phyloP scores from a whole-genome alignment of 2,113 vertebrate genomes.

The Caranx melampygus region DNA sequence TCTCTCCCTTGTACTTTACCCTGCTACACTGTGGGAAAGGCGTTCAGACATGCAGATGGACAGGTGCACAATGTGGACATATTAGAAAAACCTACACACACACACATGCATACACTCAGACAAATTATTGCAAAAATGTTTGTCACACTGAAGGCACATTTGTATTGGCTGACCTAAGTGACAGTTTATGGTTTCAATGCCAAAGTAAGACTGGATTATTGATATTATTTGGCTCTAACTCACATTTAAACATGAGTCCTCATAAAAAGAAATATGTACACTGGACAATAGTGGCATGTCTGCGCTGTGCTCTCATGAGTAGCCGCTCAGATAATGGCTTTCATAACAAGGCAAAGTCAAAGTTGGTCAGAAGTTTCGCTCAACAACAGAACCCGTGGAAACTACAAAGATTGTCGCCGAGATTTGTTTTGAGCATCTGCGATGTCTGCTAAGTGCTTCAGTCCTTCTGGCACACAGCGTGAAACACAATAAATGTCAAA shows the following conservation, averaged over 20 bases:
- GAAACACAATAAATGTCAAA: conserved; percentile 68
- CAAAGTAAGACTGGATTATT: conserved; percentile 32
- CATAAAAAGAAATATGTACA: conserved; percentile 56
- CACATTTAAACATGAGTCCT: conserved; percentile 42
- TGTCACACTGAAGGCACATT: conserved; percentile 32
- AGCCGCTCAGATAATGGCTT: conserved; percentile 23
- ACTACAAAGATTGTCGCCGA: conserved; percentile 25
- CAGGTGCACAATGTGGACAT: conserved; percentile 68
- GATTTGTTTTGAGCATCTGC: conserved; percentile 50
- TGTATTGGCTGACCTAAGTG: conserved; percentile 6
- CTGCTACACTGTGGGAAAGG: conserved; percentile 59
- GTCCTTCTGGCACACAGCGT: conserved; percentile 43
- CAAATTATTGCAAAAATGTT: conserved; percentile 23
- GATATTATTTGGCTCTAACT: conserved; percentile 47
- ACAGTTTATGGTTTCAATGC: conserved; percentile 20
- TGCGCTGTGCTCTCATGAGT: conserved; percentile 13
- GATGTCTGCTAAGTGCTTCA: conserved; percentile 52
- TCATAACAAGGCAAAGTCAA: conserved; percentile 44
- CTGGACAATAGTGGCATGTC: conserved; percentile 33
- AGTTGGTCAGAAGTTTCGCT: conserved; percentile 32
- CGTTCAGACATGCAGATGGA: conserved; percentile 56
- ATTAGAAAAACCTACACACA: conserved; percentile 19
- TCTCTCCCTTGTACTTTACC: conserved; percentile 51
- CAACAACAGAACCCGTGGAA: conserved; percentile 19
- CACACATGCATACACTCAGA: background rate